Conservation (phyloP, 2,797 vertebrate genomes). For the Myripristis jacobus region DNA sequence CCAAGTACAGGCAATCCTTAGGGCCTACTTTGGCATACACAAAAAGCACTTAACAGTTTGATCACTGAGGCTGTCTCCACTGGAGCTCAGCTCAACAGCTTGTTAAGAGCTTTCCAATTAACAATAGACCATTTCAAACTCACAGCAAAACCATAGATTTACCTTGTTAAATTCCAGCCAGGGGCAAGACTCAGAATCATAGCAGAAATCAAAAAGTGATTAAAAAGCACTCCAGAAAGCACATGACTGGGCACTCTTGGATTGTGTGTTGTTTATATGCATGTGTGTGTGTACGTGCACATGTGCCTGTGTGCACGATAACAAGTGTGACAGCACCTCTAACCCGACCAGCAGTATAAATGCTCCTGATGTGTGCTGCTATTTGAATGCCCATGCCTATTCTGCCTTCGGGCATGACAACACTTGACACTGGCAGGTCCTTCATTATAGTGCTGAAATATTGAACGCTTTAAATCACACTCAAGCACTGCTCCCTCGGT, state of each 20-base stretch:
- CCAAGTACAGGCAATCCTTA: slow-evolving; percentile 1
- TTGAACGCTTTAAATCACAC: slow-evolving; percentile 39
- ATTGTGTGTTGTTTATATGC: not conserved
- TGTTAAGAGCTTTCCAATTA: slow-evolving; percentile 12
- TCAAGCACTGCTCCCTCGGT: slow-evolving; percentile 26
- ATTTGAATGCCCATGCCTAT: slow-evolving; percentile 49
- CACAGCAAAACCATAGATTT: not conserved
- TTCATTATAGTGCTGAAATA: slow-evolving; percentile 59
- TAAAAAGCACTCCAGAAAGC: slow-evolving; percentile 21
- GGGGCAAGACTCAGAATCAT: slow-evolving; percentile 10
- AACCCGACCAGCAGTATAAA: slow-evolving; percentile 23
- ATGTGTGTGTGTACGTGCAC: slow-evolving; percentile 8
- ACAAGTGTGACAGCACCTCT: slow-evolving; percentile 33
- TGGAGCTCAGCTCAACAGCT: slow-evolving; percentile 22
- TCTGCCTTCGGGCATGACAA: slow-evolving; percentile 48
- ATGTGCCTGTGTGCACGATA: too few relatives aligned
- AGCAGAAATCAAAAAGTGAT: not conserved
- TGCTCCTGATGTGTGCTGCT: slow-evolving; percentile 27
- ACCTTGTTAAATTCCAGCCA: slow-evolving; percentile 16
- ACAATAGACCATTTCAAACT: slow-evolving; percentile 12
- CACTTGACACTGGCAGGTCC: slow-evolving; percentile 46
- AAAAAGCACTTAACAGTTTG: slow-evolving; percentile 7
- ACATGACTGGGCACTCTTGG: not conserved
- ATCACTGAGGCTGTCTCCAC: not conserved
- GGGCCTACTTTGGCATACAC: not conserved